Evolutionary conservation across 2,113 vertebrate species (phyloP).

Genomic region (Syngnathus floridae): DNA sequence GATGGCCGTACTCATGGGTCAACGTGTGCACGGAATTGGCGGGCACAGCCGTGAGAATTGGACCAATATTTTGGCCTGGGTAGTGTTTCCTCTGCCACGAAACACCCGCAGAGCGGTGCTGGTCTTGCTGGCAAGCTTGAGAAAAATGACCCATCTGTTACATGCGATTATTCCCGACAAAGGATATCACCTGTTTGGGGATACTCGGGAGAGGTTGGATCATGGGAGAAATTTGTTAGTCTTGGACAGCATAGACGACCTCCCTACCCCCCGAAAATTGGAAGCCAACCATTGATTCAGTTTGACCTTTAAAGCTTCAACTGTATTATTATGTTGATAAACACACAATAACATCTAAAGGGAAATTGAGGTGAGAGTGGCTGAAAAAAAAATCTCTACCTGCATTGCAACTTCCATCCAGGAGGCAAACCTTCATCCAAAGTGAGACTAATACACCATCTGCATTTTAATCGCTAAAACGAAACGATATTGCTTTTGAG

Average conservation of each 20-base stretch:
- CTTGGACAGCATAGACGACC: background rate
- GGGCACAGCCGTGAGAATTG: conserved; percentile 42
- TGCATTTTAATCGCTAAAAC: conserved; percentile 51
- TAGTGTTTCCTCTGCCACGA: conserved; percentile 43
- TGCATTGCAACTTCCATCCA: conserved; percentile 9
- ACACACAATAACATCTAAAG: background rate
- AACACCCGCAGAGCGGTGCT: conserved; percentile 41
- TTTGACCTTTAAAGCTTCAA: background rate
- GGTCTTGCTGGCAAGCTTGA: conserved; percentile 50
- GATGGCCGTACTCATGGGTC: background rate
- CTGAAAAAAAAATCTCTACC: background rate
- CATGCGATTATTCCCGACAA: conserved; percentile 61
- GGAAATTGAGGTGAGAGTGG: background rate
- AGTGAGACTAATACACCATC: conserved; percentile 41
- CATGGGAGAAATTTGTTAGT: conserved; percentile 16
- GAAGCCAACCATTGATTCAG: background rate
- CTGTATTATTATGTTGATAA: background rate
- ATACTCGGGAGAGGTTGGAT: conserved; percentile 46
- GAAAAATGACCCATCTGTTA: conserved; percentile 65
- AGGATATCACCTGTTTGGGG: conserved; percentile 56
- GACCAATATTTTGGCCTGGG: conserved; percentile 43
- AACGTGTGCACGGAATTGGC: background rate
- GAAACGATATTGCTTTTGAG: conserved; percentile 43
- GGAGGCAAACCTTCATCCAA: conserved; percentile 45
- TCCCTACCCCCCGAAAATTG: no score